Evolutionary conservation across 2,113 vertebrate genomes (phyloP).

Genomic region (Cettia cetti): DNA sequence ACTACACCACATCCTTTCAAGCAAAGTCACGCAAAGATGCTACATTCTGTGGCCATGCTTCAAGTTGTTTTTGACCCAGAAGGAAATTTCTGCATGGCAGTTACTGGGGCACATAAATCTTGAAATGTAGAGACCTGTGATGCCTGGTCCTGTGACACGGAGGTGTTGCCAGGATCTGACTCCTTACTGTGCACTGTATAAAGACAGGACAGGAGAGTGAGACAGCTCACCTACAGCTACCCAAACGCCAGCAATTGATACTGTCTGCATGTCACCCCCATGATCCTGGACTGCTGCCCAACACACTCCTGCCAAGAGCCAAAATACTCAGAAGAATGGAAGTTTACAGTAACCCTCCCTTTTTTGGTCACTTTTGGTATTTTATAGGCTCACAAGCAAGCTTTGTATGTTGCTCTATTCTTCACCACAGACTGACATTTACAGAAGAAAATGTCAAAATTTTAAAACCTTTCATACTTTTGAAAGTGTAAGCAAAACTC

Average conservation of each 20-base stretch:
- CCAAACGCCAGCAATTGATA: background rate
- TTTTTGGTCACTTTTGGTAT: background rate
- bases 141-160: accelerated
- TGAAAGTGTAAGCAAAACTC: background rate
- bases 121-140: background rate
- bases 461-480: background rate
- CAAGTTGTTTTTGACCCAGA: background rate
- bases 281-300: background rate
- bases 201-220: background rate
- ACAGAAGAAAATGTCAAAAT: background rate
- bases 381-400: background rate
- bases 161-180: background rate
- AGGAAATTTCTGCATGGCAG: background rate
- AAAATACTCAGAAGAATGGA: background rate
- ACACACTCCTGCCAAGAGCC: background rate
- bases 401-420: background rate
- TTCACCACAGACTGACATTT: background rate
- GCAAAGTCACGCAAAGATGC: background rate
- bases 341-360: background rate
- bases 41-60: background rate
- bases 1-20: background rate
- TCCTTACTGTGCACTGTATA: no score
- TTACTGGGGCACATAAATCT: background rate
- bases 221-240: background rate
- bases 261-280: background rate